phyloP scores from a whole-genome alignment of 1,140 invertebrate genomes.

The Zaprionus tsacasi region DNA sequence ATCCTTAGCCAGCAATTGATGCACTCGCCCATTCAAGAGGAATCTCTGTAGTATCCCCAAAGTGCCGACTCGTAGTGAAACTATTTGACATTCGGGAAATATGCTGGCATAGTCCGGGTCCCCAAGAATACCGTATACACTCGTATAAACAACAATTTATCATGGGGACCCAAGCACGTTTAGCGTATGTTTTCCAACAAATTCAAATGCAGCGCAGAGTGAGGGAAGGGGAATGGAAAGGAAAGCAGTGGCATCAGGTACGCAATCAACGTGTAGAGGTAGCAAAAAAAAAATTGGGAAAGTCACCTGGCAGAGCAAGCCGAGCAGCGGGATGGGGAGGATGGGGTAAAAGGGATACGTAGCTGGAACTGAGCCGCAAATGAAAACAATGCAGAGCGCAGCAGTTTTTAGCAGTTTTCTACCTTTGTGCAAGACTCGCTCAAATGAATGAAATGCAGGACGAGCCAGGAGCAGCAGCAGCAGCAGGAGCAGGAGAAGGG shows the following conservation, averaged over 20 bases:
- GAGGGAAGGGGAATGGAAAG: conserved; percentile 24
- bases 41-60: background rate
- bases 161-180: conserved; percentile 59
- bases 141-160: conserved; percentile 70
- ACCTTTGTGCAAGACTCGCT: conserved; percentile 65
- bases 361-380: conserved; percentile 47
- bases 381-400: conserved; percentile 77
- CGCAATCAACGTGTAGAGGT: conserved; percentile 43
- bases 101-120: conserved; percentile 33
- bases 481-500: conserved; percentile 10
- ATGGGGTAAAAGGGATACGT: background rate
- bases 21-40: background rate
- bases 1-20: background rate
- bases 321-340: too few relatives aligned
- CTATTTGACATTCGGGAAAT: conserved; percentile 55
- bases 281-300: conserved; percentile 18
- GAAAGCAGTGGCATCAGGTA: conserved; percentile 27
- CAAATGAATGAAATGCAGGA: conserved; percentile 52
- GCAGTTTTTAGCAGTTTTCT: conserved; percentile 72
- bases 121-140: conserved; percentile 32
- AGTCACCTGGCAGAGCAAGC: conserved; percentile 39
- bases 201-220: conserved; percentile 63
- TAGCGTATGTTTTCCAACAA: conserved; percentile 72
- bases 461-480: background rate
- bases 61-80: background rate